Percentiles rank a stretch among this genome's conserved stretches.
These are phyloP conservation scores for Embidobia sp. DNA, from an alignment of 2,888 invertebrate genomes.

Conservation along the genomic window DNA sequence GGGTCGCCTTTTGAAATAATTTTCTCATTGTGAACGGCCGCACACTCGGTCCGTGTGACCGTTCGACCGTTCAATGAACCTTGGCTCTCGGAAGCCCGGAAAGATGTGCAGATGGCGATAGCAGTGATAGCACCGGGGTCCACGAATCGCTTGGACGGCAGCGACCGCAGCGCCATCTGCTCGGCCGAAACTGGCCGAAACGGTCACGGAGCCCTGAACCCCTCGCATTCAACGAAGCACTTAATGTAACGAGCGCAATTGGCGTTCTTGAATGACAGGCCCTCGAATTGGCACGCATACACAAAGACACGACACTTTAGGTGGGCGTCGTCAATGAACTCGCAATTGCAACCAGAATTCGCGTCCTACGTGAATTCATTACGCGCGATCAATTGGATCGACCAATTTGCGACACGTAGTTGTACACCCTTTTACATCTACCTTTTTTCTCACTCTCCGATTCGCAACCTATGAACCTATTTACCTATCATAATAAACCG, in stretches of 20 bases:
- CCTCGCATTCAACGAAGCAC: conserved; percentile 58
- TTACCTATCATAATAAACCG: no score
- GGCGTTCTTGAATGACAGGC: conserved; percentile 49
- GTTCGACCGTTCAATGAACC: conserved; percentile 64
- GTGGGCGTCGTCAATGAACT: conserved; percentile 46
- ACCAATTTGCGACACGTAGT: conserved; percentile 21
- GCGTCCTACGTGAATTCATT: conserved; percentile 56
- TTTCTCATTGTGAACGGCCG: conserved; percentile 31
- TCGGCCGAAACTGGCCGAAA: not conserved
- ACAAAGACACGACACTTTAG: conserved; percentile 54
- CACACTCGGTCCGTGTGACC: conserved; percentile 15
- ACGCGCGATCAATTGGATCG: conserved; percentile 26
- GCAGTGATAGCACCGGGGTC: conserved; percentile 23
- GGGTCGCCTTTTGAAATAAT: conserved; percentile 54
- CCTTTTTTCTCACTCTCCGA: not conserved
- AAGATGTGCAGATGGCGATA: conserved; percentile 37
- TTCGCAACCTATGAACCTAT: no score
- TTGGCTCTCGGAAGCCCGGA: conserved; percentile 29
- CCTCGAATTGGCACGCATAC: conserved; percentile 50
- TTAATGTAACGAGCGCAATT: conserved; percentile 62
- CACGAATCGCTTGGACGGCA: not conserved
- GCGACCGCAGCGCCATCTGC: conserved; percentile 37
- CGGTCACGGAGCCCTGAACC: conserved; percentile 21
- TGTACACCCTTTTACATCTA: conserved; percentile 14
- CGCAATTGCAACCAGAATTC: conserved; percentile 42